phyloP scores from a whole-genome alignment of 2,888 invertebrate species.

The Hemistola chrysoprasaria region DNA sequence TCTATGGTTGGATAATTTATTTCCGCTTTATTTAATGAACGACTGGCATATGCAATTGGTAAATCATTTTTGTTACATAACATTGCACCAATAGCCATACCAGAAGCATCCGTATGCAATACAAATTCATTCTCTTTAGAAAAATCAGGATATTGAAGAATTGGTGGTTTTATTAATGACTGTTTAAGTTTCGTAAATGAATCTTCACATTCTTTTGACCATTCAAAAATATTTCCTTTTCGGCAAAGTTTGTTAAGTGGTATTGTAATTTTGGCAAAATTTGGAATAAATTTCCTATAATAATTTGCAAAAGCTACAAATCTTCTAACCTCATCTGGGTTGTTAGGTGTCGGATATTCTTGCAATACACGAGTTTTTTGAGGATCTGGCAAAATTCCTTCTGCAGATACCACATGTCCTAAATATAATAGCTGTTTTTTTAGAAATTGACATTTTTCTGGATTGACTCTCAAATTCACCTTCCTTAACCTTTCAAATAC shows the following conservation, averaged over 20 bases:
- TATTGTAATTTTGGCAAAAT: slow-evolving; percentile 10
- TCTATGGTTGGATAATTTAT: no score
- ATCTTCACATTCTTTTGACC: neutral
- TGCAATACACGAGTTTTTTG: neutral
- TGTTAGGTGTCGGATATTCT: slow-evolving; percentile 11
- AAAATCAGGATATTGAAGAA: slow-evolving; percentile 18
- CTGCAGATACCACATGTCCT: neutral
- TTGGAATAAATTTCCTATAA: slow-evolving; percentile 18
- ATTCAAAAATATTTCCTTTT: slow-evolving; percentile 9
- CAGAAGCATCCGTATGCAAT: slow-evolving; percentile 14
- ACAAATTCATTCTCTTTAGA: slow-evolving; percentile 12
- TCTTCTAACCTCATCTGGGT: slow-evolving; percentile 16
- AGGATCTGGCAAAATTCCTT: slow-evolving; percentile 4
- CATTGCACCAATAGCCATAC: slow-evolving; percentile 15
- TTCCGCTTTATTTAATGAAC: no score
- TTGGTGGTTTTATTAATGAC: slow-evolving; percentile 6
- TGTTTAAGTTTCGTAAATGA: neutral
- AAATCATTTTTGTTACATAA: slow-evolving; percentile 4
- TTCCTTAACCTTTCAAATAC: slow-evolving; percentile 7
- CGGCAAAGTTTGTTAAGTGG: slow-evolving; percentile 10
- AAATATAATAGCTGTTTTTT: slow-evolving; percentile 3
- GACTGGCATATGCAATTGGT: slow-evolving; percentile 22
- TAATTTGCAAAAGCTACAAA: slow-evolving; percentile 23
- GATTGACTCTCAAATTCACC: slow-evolving; percentile 11
- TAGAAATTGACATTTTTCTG: slow-evolving; percentile 3